phyloP scores from a whole-genome alignment of 2,888 invertebrate species.

The Meganola albula region DNA sequence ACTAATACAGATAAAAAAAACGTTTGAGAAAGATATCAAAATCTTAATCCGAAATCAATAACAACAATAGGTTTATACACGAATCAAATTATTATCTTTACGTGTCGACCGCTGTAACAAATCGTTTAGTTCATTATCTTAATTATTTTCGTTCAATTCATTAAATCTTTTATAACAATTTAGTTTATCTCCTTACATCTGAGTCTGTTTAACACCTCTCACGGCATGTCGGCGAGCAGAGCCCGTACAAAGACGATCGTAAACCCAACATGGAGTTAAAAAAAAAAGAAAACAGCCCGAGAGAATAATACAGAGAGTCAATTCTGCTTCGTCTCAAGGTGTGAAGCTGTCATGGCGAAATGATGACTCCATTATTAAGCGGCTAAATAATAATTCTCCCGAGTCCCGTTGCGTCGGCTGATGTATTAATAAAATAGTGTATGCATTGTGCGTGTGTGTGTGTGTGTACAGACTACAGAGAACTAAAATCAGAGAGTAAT shows the following conservation, averaged over 20 bases:
- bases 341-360: conserved; percentile 74
- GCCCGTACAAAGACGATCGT: conserved; percentile 57
- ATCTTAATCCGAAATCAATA: conserved; percentile 30
- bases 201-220: conserved; percentile 61
- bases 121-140: conserved; percentile 46
- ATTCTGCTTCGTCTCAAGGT: conserved; percentile 66
- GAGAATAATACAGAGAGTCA: conserved; percentile 65
- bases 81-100: conserved; percentile 29
- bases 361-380: conserved; percentile 75
- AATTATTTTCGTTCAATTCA: conserved; percentile 59
- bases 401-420: conserved; percentile 49
- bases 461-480: conserved; percentile 11
- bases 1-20: conserved; percentile 18
- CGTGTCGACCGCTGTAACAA: conserved; percentile 32
- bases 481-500: neutral
- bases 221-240: conserved; percentile 35
- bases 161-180: conserved; percentile 46
- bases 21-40: conserved; percentile 20
- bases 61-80: conserved; percentile 28
- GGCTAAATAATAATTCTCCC: conserved; percentile 62
- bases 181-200: conserved; percentile 55
- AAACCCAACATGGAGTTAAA: conserved; percentile 45
- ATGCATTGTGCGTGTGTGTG: conserved; percentile 25
- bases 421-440: conserved; percentile 57
- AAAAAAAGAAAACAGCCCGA: conserved; percentile 42